Conservation (phyloP, 2,113 vertebrate species). For the Emydocephalus ijimae region DNA sequence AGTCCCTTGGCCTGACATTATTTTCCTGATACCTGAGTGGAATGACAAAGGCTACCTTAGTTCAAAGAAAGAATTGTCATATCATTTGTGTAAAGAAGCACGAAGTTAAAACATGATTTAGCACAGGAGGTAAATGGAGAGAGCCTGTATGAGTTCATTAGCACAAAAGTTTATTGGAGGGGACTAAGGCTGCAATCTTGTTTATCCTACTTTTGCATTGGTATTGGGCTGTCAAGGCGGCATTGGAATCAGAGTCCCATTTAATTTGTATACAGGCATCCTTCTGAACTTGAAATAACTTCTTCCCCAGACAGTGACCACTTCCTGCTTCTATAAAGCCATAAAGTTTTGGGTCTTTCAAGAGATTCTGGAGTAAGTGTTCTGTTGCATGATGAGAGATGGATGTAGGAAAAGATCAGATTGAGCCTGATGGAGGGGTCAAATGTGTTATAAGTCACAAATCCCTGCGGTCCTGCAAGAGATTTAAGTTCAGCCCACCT, state of each 20-base stretch:
- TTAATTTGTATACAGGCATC: not conserved
- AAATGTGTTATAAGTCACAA: not conserved
- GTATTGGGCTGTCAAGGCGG: not conserved
- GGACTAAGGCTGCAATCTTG: not conserved
- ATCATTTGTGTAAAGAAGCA: not conserved
- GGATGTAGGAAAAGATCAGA: not conserved
- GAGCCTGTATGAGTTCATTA: not conserved
- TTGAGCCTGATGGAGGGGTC: not conserved
- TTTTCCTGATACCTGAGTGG: not conserved
- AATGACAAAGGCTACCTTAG: not conserved
- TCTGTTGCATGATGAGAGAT: not conserved
- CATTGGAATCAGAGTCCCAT: not conserved
- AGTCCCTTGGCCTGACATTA: not conserved
- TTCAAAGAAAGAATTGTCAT: not conserved
- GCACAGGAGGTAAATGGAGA: not conserved
- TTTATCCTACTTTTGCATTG: not conserved
- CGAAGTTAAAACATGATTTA: not conserved
- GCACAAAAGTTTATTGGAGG: not conserved
- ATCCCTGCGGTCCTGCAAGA: not conserved
- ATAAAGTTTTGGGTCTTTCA: not conserved
- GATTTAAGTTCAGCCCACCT: not conserved
- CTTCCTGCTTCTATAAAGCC: not conserved
- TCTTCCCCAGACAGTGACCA: not conserved
- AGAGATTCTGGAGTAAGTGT: not conserved
- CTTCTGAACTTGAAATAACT: not conserved